phyloP scores from a whole-genome alignment of 2,888 invertebrate species.

The Ormia ochracea region DNA sequence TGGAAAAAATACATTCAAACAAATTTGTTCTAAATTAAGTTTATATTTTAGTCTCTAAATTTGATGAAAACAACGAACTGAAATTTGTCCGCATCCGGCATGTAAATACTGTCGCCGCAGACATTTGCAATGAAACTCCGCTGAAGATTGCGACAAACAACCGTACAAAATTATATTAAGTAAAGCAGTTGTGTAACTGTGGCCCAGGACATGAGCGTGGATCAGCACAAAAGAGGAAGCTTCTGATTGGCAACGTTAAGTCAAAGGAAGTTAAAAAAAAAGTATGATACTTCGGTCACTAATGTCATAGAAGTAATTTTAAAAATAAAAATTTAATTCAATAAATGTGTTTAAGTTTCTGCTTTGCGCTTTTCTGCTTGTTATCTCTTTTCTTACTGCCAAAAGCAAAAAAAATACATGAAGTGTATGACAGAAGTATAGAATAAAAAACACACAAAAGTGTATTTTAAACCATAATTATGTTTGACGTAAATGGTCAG shows the following conservation, averaged over 20 bases:
- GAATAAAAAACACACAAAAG: too few relatives aligned
- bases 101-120: conserved; percentile 44
- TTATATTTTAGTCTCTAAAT: conserved; percentile 23
- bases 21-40: conserved; percentile 1
- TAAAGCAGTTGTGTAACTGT: conserved; percentile 16
- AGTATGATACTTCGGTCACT: neutral
- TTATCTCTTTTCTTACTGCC: neutral
- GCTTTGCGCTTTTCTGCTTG: neutral
- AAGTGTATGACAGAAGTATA: too few relatives aligned
- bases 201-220: neutral
- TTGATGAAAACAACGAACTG: conserved; percentile 22
- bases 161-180: neutral
- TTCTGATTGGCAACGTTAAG: conserved; percentile 4
- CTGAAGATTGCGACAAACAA: conserved; percentile 26
- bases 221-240: conserved; percentile 2
- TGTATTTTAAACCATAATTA: too few relatives aligned
- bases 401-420: too few relatives aligned
- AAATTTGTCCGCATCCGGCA: conserved; percentile 53
- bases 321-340: conserved; percentile 51
- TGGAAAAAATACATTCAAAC: neutral
- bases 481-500: too few relatives aligned
- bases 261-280: neutral
- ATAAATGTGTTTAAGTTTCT: conserved; percentile 49
- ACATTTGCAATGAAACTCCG: conserved; percentile 53
- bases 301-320: conserved; percentile 33